Conservation (phyloP, 2,797 vertebrate genomes). For the Manis javanica region DNA sequence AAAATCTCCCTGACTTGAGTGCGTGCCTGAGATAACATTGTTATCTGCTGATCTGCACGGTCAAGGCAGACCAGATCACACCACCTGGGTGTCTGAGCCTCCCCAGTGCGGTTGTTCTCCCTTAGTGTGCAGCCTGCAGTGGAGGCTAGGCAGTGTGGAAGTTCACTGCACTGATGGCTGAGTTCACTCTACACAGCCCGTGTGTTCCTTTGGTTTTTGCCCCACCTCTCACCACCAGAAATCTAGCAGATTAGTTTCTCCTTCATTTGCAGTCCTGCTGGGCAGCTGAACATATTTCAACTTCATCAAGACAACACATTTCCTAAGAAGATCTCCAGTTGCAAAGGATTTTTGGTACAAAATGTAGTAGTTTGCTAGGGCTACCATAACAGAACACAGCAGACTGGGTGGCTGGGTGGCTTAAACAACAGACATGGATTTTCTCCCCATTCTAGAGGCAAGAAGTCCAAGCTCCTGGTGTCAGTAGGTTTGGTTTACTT, state of each 20-base stretch:
- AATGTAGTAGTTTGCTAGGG: neutral
- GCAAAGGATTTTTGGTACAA: neutral
- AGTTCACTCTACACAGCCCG: accelerated
- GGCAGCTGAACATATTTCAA: neutral
- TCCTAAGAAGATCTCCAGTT: neutral
- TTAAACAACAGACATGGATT: neutral
- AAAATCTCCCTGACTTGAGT: neutral
- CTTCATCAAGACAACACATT: neutral
- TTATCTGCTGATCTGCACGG: neutral
- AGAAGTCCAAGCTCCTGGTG: neutral
- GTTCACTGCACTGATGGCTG: neutral
- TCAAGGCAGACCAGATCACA: neutral
- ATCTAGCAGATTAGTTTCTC: neutral
- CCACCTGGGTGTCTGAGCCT: neutral
- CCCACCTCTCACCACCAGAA: accelerated
- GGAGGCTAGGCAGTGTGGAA: neutral
- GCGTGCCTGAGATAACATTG: neutral
- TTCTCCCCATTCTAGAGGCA: neutral
- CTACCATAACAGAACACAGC: neutral
- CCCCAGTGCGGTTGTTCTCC: neutral
- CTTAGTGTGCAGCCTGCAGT: accelerated
- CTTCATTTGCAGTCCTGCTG: neutral
- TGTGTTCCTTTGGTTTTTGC: neutral
- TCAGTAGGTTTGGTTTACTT: neutral
- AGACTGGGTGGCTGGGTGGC: neutral